Evolutionary conservation across 2,113 vertebrate species (phyloP), one percentile per base, ranked within the genome.

Genomic region (Sander lucioperca): DNA sequence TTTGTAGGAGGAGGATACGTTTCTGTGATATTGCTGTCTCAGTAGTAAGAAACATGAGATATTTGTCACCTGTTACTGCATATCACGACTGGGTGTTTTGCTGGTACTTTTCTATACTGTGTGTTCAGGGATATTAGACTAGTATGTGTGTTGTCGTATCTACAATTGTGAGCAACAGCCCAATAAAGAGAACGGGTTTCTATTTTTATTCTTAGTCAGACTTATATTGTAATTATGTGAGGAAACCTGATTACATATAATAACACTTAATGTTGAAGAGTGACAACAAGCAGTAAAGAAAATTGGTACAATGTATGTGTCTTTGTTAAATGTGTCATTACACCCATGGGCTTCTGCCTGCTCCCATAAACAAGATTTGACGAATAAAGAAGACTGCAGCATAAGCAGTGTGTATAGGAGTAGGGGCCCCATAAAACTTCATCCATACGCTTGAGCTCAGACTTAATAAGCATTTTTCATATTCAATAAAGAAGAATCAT

Each of bases 11-110:
- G 48, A 36, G 27, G 9, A 0, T 45, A n/a, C 36, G 51, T 27
- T n/a, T 6, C 51, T 33, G 21, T 30, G 56, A 58, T 45, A 70
- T 68, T 75, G 18, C 62, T 67, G 43, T 30, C 59, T 50, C 69
- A 48, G 27, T 33, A n/a, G 56, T 73, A 63, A 67, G 61, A 39
- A 74, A 21, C 63, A 19, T 50, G 23, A 75, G 58, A 53, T 61
- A 45, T 39, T 23, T 21, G 10, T 54, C 85, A 83, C 66, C 85
- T 87, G 80, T 71, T 57, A 18, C 47, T 72, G 51, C 6, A n/a
- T 18, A n/a, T 83, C 70, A 75, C 21, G 7, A 11, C 39, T 14
- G 2, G 54, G 30, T 30, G 18, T 39, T 13, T n/a, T 47, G 15
- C 47, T 73, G 18, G 23, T 47, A 4, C 30, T 58, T 5, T 1